Conservation (phyloP, 2,797 vertebrate genomes). For the Chaetodon trifasciatus region DNA sequence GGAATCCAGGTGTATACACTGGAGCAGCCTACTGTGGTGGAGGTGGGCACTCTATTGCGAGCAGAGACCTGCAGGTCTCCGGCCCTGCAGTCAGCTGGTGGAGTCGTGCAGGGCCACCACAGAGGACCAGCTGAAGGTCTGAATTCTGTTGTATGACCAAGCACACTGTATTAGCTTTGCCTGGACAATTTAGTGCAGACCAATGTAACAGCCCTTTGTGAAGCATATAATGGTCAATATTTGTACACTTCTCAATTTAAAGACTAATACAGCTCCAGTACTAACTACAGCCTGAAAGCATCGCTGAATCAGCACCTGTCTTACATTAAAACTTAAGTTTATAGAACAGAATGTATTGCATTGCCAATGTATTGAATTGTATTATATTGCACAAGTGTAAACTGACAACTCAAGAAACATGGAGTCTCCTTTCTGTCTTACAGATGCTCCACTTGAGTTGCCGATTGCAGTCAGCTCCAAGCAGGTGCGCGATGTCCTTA, state of each 20-base stretch:
- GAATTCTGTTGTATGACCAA: constrained; percentile 18
- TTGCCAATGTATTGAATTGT: neutral
- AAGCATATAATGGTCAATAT: neutral
- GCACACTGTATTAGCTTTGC: neutral
- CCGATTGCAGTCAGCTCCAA: constrained; percentile 87
- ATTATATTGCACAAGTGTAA: neutral
- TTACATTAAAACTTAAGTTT: neutral
- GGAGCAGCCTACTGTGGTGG: constrained; percentile 86
- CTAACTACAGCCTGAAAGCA: neutral
- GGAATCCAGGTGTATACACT: constrained; percentile 89
- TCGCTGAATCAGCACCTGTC: neutral
- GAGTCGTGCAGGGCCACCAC: constrained; percentile 54
- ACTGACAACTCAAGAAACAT: neutral
- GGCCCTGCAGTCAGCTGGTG: constrained; percentile 35
- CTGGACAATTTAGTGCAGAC: neutral
- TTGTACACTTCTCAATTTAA: neutral
- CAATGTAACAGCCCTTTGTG: neutral
- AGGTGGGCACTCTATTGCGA: constrained; percentile 80
- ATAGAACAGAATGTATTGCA: neutral
- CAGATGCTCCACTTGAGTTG: constrained; percentile 81
- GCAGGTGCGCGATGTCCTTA: constrained; percentile 87
- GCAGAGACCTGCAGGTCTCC: constrained; percentile 82
- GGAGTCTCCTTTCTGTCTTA: constrained; percentile 20
- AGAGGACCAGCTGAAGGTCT: constrained; percentile 71
- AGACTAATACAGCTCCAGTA: neutral